Evolutionary conservation across 64 coral and sea anemone species (phyloP), one percentile per base, ranked within the genome.

Genomic region (Acropora yongei): DNA sequence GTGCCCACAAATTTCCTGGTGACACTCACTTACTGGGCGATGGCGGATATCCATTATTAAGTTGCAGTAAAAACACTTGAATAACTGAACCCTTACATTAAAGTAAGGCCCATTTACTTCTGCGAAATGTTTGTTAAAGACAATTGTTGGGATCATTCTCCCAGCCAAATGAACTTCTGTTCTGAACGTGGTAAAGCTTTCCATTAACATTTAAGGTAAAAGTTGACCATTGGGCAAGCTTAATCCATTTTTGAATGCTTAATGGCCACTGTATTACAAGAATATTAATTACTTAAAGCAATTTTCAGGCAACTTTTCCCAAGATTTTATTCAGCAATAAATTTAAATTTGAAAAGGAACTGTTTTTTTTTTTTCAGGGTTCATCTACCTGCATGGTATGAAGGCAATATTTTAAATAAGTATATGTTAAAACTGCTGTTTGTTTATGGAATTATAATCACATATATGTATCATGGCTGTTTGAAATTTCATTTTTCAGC

Each of bases 11-110:
- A 49, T 80, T 80, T 58, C 78, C 50, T 58, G 78, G 78, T 60
- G 78, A 80, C 12, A 80, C 78, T 80, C 78, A 80, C 40, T 49
- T 80, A 80, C 50, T 80, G 19, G 53, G 78, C 2, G 78, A 80
- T 80, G 78, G 78, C 3, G 78, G 48, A 60, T 55, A 55, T 55
- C 50, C 50, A 55, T 55, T 55, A 55, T 55, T 55, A 55, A 55
- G 50, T 5, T 55, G 50, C 50, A 18, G 0, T 19, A 18, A 74
- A 74, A 74, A 74, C 71, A 74, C 13, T 20, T 74, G 18, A 69
- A 69, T 69, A 69, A 69, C 67, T 16, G 67, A 69, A 69, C 67
- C 67, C 67, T 69, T 69, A 8, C 67, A 69, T 69, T 69, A 69
- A 69, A 69, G 67, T 18, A 69, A 69, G 67, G 67, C 67, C 67